Conservation (phyloP, 2,888 invertebrate genomes). For the Heliconius charithonia region DNA sequence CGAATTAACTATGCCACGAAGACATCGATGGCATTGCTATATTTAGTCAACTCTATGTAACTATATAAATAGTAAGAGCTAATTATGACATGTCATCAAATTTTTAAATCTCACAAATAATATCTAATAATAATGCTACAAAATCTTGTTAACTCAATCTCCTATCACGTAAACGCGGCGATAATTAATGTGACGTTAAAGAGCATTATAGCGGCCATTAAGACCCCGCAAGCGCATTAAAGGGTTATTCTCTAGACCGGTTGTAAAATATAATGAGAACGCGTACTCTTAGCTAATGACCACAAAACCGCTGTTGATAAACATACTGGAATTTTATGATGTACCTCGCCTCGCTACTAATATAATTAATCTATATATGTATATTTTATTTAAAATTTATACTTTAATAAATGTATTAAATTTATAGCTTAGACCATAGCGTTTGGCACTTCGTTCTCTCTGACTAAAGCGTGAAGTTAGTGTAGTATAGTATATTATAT, state of each 20-base stretch:
- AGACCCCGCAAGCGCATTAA: constrained; percentile 60
- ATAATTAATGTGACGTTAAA: constrained; percentile 60
- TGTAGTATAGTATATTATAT: too few relatives aligned
- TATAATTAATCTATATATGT: background rate
- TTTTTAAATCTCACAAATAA: constrained; percentile 15
- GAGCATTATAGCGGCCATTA: constrained; percentile 60
- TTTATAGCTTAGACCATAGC: too few relatives aligned
- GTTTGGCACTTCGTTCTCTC: too few relatives aligned
- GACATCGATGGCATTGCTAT: too few relatives aligned
- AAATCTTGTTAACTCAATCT: constrained; percentile 46
- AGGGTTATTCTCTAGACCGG: constrained; percentile 58
- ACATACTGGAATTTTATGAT: constrained; percentile 35
- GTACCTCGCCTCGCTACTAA: background rate
- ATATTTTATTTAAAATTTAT: too few relatives aligned
- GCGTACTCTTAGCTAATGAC: constrained; percentile 48
- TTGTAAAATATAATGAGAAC: constrained; percentile 68
- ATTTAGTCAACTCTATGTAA: too few relatives aligned
- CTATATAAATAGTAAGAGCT: background rate
- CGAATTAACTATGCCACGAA: too few relatives aligned
- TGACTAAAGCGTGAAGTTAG: too few relatives aligned
- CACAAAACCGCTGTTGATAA: constrained; percentile 45
- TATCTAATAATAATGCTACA: constrained; percentile 30
- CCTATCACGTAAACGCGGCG: constrained; percentile 48
- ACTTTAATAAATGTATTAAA: too few relatives aligned
- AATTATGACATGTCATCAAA: constrained; percentile 1